Conservation (phyloP, 2,797 vertebrate species). For the Parauchenoglanis ngamensis region DNA sequence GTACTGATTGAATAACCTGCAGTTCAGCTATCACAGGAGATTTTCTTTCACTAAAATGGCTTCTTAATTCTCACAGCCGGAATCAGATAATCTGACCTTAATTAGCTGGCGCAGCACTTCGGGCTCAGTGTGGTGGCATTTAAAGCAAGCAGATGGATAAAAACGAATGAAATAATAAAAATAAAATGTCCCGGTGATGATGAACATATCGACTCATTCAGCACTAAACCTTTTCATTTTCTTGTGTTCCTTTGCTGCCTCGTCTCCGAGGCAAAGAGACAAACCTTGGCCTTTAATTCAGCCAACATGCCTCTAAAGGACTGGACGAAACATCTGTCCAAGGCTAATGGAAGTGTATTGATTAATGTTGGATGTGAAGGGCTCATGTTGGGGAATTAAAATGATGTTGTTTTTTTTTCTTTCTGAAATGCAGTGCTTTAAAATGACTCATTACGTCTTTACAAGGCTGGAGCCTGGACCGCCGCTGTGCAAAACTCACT, state of each 20-base stretch:
- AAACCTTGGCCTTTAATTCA: slow-evolving; percentile 39
- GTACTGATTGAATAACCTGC: slow-evolving; percentile 15
- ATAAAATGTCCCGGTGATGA: slow-evolving; percentile 59
- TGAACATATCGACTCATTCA: slow-evolving; percentile 60
- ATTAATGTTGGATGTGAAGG: slow-evolving; percentile 52
- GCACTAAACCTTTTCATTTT: slow-evolving; percentile 38
- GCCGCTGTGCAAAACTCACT: slow-evolving; percentile 62
- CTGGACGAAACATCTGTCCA: slow-evolving; percentile 16
- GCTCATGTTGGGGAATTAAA: slow-evolving; percentile 58
- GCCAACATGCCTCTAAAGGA: slow-evolving; percentile 17
- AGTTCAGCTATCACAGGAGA: slow-evolving; percentile 7
- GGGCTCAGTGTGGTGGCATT: slow-evolving; percentile 66
- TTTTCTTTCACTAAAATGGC: slow-evolving; percentile 22
- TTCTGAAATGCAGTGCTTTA: slow-evolving; percentile 59
- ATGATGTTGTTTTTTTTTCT: slow-evolving; percentile 12
- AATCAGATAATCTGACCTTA: slow-evolving; percentile 50
- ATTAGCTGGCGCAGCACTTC: slow-evolving; percentile 49
- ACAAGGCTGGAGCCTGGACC: slow-evolving; percentile 54
- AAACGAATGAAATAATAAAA: slow-evolving; percentile 52
- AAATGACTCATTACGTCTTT: slow-evolving; percentile 64
- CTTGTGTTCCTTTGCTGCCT: slow-evolving; percentile 15
- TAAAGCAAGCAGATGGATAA: slow-evolving; percentile 46
- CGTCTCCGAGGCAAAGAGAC: neutral
- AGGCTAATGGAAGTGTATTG: slow-evolving; percentile 49
- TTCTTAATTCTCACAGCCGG: slow-evolving; percentile 27